Conservation (phyloP, 2,113 vertebrate species). For the Tragelaphus scriptus region DNA sequence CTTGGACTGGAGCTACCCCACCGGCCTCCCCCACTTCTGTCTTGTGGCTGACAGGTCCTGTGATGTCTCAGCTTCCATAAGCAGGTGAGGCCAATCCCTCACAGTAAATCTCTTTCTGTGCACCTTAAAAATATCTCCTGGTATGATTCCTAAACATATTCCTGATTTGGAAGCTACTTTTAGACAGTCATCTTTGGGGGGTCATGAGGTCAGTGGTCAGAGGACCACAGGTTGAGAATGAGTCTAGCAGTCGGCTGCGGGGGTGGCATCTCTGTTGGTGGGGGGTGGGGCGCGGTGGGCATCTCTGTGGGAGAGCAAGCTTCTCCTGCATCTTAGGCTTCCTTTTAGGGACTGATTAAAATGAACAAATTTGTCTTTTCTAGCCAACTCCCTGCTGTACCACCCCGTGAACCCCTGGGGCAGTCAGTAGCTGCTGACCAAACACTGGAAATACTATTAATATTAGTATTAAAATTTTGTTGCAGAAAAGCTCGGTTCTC, state of each 20-base stretch:
- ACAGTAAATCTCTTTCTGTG: background rate
- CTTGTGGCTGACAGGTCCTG: fast-evolving
- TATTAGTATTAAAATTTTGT: background rate
- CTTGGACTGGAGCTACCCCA: background rate
- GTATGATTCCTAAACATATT: background rate
- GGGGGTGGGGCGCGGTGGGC: no score
- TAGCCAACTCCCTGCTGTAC: background rate
- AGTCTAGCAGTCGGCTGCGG: no score
- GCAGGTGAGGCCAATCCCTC: background rate
- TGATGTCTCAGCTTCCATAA: background rate
- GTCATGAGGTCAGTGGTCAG: background rate
- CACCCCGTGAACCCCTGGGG: background rate
- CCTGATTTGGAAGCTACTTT: background rate
- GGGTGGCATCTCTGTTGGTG: background rate
- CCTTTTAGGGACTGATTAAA: background rate
- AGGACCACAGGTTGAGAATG: background rate
- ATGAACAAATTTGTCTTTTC: background rate
- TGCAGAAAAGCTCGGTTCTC: background rate
- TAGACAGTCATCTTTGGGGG: background rate
- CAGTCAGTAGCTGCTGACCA: background rate
- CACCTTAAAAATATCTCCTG: background rate
- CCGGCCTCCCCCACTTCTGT: fast-evolving
- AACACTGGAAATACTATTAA: background rate
- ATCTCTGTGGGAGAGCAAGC: no score
- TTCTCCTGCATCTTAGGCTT: background rate